phyloP scores from a whole-genome alignment of 2,797 vertebrate species.

The Dryobates pubescens region DNA sequence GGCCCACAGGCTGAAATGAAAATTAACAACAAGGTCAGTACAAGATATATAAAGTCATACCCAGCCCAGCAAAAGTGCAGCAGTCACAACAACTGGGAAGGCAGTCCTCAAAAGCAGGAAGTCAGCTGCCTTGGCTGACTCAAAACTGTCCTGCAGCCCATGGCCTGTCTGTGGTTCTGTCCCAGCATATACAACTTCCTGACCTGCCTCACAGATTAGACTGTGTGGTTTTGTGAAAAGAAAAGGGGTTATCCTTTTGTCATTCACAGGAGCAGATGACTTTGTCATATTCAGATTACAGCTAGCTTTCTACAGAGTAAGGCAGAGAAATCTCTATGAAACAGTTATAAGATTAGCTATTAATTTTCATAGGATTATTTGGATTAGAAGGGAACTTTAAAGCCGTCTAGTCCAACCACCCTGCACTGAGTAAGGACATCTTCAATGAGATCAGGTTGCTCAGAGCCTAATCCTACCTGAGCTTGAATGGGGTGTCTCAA shows the following conservation, averaged over 20 bases:
- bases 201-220: background rate
- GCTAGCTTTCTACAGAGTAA: background rate
- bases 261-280: background rate
- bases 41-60: too few species aligned
- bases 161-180: background rate
- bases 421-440: background rate
- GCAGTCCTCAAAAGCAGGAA: too few species aligned
- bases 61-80: too few species aligned
- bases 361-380: background rate
- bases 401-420: background rate
- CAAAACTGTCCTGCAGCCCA: too few species aligned
- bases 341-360: background rate
- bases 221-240: background rate
- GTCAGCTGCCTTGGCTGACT: too few species aligned
- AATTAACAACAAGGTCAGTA: too few species aligned
- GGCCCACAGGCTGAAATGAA: too few species aligned
- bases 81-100: too few species aligned
- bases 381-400: background rate
- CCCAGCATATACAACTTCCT: accelerated
- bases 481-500: background rate
- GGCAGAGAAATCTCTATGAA: background rate
- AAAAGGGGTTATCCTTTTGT: background rate
- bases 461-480: background rate
- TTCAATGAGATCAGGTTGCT: background rate
- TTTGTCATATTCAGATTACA: background rate